phyloP scores from a whole-genome alignment of 2,113 vertebrate genomes.

The Ia io region DNA sequence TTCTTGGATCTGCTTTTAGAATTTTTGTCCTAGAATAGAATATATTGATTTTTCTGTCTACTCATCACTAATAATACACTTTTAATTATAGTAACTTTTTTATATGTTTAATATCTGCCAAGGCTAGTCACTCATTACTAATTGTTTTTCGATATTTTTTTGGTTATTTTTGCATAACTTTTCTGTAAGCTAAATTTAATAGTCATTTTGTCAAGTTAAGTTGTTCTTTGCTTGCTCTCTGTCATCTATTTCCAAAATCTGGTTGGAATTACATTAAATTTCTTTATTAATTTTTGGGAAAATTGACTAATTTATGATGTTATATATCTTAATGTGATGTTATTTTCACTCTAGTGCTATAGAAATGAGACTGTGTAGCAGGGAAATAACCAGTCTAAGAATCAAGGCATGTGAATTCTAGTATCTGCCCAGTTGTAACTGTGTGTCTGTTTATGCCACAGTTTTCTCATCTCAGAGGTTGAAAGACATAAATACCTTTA shows the following conservation, averaged over 20 bases:
- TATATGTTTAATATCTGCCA: slow-evolving; percentile 38
- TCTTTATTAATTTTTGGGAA: background rate
- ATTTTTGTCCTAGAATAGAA: slow-evolving; percentile 47
- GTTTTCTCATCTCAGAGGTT: background rate
- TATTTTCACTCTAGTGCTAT: background rate
- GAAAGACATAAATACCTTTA: background rate
- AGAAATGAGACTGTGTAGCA: background rate
- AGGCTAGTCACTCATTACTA: slow-evolving; percentile 11
- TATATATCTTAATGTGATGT: background rate
- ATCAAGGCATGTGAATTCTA: background rate
- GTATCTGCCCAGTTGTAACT: background rate
- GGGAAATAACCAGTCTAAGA: background rate
- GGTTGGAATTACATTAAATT: background rate
- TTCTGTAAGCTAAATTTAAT: background rate
- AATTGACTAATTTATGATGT: background rate
- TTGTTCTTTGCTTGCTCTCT: slow-evolving; percentile 6
- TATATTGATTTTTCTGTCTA: slow-evolving; percentile 40
- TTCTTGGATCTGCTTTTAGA: slow-evolving; percentile 40
- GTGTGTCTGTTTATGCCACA: background rate
- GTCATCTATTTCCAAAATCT: background rate
- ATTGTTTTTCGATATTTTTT: slow-evolving; percentile 15
- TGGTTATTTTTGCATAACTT: background rate
- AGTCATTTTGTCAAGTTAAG: background rate
- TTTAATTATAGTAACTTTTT: slow-evolving; percentile 40
- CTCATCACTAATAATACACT: slow-evolving; percentile 28